Conservation (phyloP, 2,113 vertebrate species). For the Calyptommatus sinebrachiatus region DNA sequence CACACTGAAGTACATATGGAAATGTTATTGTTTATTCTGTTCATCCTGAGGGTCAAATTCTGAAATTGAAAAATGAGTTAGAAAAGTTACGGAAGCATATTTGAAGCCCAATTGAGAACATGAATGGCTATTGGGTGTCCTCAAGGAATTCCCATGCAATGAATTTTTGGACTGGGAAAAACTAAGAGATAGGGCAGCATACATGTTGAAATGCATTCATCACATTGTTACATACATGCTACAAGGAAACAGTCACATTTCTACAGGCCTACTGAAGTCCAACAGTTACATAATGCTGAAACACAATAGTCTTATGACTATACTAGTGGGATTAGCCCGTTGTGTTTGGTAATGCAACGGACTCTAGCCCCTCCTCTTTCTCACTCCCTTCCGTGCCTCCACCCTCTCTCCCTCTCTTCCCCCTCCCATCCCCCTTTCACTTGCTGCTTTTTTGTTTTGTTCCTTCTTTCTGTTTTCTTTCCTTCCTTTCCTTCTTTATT, state of each 20-base stretch:
- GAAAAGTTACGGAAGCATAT: conserved; percentile 15
- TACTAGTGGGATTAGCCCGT: no score
- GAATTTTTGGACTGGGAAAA: neutral
- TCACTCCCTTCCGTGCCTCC: no score
- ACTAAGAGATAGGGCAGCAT: neutral
- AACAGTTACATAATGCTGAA: neutral
- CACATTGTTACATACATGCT: neutral
- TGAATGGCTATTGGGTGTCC: neutral
- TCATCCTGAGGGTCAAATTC: conserved; percentile 20
- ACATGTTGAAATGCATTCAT: no score
- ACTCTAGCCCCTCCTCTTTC: no score
- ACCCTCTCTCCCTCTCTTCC: no score
- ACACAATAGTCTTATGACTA: neutral
- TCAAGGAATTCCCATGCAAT: neutral
- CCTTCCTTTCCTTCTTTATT: no score
- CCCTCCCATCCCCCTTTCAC: no score
- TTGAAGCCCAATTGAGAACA: neutral
- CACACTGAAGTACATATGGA: conserved; percentile 32
- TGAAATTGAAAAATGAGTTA: conserved; percentile 37
- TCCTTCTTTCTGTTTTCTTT: neutral
- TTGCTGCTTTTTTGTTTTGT: neutral
- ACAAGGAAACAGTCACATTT: no score
- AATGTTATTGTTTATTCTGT: conserved; percentile 20
- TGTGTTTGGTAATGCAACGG: no score
- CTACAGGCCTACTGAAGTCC: no score